Evolutionary conservation across 2,888 invertebrate genomes (phyloP).

Genomic region (Nezara viridula): DNA sequence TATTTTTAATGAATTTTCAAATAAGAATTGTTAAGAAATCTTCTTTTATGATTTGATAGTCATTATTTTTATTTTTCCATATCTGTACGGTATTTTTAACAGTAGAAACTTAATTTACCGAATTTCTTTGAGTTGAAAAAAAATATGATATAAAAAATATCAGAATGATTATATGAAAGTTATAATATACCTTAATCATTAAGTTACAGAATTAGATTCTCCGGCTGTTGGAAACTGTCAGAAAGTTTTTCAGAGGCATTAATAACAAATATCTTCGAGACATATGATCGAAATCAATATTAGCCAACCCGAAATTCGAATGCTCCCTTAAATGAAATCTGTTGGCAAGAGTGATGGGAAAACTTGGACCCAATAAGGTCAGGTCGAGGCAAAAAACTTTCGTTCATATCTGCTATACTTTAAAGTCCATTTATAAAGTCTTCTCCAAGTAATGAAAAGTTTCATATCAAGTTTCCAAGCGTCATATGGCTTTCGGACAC

Average conservation of each 20-base stretch:
- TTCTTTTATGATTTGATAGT: too few species aligned
- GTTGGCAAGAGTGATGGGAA: conserved; percentile 45
- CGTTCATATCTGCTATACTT: conserved; percentile 51
- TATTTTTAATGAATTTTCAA: too few species aligned
- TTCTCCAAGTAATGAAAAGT: conserved; percentile 48
- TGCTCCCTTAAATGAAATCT: conserved; percentile 29
- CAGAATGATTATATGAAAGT: not conserved
- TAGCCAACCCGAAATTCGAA: not conserved
- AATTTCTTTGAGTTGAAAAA: too few species aligned
- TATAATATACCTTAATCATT: not conserved
- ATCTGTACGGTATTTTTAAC: too few species aligned
- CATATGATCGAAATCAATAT: conserved; percentile 44
- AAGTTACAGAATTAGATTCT: not conserved
- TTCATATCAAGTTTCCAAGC: conserved; percentile 39
- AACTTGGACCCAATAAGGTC: conserved; percentile 48
- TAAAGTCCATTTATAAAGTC: conserved; percentile 51
- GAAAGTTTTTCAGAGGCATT: not conserved
- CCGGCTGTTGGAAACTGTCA: not conserved
- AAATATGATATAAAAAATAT: not conserved
- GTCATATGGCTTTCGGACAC: conserved; percentile 43
- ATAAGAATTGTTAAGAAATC: too few species aligned
- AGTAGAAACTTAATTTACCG: not conserved
- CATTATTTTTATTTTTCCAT: too few species aligned
- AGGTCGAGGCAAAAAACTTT: conserved; percentile 38
- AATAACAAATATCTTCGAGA: conserved; percentile 11